Conservation (phyloP, 2,113 vertebrate species). For the Mus pahari region DNA sequence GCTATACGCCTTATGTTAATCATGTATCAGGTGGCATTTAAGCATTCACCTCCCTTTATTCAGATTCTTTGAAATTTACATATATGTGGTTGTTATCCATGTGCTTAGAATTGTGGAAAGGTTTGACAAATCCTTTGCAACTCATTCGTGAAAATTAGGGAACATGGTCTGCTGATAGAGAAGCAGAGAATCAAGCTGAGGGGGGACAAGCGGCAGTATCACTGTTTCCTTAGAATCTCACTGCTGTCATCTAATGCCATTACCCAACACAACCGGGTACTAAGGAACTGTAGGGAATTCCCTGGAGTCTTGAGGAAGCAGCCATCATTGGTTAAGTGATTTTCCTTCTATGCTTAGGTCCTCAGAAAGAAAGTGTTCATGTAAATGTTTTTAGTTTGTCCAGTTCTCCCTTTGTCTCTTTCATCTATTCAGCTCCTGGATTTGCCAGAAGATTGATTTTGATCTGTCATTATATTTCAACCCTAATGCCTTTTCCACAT, state of each 20-base stretch:
- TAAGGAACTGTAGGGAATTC: background rate
- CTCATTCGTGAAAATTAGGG: constrained; percentile 34
- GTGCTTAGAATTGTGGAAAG: background rate
- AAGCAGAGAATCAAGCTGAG: constrained; percentile 5
- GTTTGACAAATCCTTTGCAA: constrained; percentile 16
- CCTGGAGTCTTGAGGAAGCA: background rate
- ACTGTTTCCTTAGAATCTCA: constrained; percentile 19
- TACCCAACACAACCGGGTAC: background rate
- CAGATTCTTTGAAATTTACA: constrained; percentile 21
- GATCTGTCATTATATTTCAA: constrained; percentile 52
- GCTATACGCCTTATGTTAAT: background rate
- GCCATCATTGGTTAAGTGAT: background rate
- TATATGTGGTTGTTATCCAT: background rate
- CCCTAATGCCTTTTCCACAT: constrained; percentile 26
- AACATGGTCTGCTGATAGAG: constrained; percentile 23
- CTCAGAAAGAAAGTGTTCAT: constrained; percentile 53
- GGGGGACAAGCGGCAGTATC: background rate
- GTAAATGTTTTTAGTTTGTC: constrained; percentile 10
- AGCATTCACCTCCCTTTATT: constrained; percentile 1
- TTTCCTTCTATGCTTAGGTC: background rate
- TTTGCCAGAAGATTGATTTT: constrained; percentile 43
- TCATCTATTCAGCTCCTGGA: background rate
- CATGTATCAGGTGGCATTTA: background rate
- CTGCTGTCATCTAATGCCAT: background rate
- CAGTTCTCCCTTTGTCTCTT: background rate